Evolutionary conservation across 2,113 vertebrate species (phyloP).

Genomic region (Grammomys dolichurus): DNA sequence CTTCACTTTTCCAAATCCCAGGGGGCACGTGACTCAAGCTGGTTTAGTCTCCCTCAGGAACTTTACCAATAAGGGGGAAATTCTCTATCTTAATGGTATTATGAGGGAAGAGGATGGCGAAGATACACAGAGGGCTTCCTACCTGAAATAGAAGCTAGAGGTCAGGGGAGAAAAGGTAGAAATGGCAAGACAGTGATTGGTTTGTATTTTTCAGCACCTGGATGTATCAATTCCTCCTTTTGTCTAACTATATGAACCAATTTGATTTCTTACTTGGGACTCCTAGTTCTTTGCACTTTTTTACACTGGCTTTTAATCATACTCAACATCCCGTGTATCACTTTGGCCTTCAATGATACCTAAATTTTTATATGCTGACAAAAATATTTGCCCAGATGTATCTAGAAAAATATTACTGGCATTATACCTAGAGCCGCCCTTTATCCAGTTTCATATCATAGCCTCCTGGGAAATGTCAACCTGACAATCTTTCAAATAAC

Average conservation of each 20-base stretch:
- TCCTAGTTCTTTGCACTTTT: background rate
- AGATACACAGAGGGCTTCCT: background rate
- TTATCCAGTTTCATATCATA: conserved; percentile 16
- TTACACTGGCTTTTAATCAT: background rate
- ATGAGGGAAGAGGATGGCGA: background rate
- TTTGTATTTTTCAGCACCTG: background rate
- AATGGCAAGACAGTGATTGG: background rate
- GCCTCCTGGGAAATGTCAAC: conserved; percentile 54
- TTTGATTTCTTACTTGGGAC: background rate
- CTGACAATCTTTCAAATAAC: conserved; percentile 43
- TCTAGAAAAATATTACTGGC: conserved; percentile 26
- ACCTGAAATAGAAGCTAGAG: background rate
- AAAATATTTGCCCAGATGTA: conserved; percentile 47
- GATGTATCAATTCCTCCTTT: background rate
- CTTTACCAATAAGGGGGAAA: background rate
- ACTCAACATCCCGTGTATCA: background rate
- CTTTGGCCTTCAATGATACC: background rate
- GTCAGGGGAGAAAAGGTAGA: background rate
- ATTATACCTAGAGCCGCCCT: background rate
- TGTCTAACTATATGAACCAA: background rate
- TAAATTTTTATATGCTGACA: background rate
- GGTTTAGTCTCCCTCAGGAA: background rate
- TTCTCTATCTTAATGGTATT: background rate
- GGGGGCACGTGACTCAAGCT: background rate
- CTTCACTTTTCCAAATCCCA: background rate